Evolutionary conservation across 2,888 invertebrate species (phyloP).

Genomic region (Ormia ochracea): DNA sequence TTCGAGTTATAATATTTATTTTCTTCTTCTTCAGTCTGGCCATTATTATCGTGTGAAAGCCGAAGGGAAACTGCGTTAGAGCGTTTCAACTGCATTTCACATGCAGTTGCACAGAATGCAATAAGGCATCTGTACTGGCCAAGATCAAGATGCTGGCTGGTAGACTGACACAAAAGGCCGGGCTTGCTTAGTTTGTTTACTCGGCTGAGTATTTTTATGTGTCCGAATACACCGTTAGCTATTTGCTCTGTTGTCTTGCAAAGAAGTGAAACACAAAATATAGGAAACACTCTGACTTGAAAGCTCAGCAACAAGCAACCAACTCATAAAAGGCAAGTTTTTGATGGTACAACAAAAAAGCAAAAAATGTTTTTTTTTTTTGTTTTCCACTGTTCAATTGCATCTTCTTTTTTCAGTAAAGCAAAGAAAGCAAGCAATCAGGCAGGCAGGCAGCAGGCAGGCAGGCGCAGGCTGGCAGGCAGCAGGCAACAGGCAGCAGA

Average conservation of each 20-base stretch:
- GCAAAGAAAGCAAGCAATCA: constrained; percentile 37
- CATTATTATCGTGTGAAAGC: constrained; percentile 42
- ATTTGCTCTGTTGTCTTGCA: constrained; percentile 46
- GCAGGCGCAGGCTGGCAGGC: constrained; percentile 35
- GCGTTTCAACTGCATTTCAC: constrained; percentile 28
- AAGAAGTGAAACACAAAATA: constrained; percentile 24
- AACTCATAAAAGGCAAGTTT: constrained; percentile 54
- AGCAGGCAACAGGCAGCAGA: constrained; percentile 32
- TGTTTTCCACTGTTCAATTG: constrained; percentile 23
- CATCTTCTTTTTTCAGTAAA: constrained; percentile 41
- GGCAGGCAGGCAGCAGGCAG: constrained; percentile 34
- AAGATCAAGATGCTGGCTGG: constrained; percentile 54
- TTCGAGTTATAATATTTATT: background rate
- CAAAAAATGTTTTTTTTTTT: constrained; percentile 32
- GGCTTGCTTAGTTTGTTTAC: background rate
- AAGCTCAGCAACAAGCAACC: constrained; percentile 28
- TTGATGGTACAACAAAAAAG: constrained; percentile 40
- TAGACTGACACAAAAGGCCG: background rate
- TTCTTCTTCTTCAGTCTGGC: background rate
- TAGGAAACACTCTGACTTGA: constrained; percentile 38
- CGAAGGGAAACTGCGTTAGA: constrained; percentile 56
- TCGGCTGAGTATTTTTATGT: constrained; percentile 10
- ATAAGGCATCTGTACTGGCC: constrained; percentile 36
- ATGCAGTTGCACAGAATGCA: constrained; percentile 34
- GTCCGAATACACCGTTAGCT: constrained; percentile 52